phyloP scores from a whole-genome alignment of 1,140 invertebrate genomes.

The Pogonus chalceus region DNA sequence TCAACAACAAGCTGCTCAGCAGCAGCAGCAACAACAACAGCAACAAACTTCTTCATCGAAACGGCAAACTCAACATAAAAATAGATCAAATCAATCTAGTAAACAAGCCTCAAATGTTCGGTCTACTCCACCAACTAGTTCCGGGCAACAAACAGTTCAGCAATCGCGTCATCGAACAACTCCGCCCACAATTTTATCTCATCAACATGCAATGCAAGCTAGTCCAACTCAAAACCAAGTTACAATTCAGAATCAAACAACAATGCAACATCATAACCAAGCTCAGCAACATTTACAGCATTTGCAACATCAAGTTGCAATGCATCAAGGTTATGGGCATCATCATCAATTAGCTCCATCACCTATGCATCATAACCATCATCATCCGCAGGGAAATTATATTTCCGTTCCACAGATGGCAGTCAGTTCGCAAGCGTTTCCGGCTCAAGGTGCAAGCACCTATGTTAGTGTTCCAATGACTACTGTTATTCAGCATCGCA shows the following conservation, averaged over 20 bases:
- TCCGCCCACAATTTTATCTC: slow-evolving; percentile 27
- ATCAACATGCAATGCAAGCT: slow-evolving; percentile 28
- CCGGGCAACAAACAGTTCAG: slow-evolving; percentile 21
- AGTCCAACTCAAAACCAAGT: slow-evolving; percentile 23
- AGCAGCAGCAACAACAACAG: slow-evolving; percentile 32
- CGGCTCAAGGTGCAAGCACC: slow-evolving; percentile 38
- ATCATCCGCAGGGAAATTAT: slow-evolving; percentile 44
- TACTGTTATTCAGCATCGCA: slow-evolving; percentile 49
- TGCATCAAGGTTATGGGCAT: slow-evolving; percentile 34
- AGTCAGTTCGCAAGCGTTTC: slow-evolving; percentile 44
- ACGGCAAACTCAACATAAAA: slow-evolving; percentile 12
- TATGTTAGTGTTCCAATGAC: slow-evolving; percentile 41
- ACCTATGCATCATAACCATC: slow-evolving; percentile 37
- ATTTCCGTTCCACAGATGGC: slow-evolving; percentile 38
- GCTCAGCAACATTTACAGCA: slow-evolving; percentile 32
- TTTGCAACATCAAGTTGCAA: slow-evolving; percentile 35
- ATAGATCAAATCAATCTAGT: slow-evolving; percentile 27
- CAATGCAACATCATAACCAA: slow-evolving; percentile 30
- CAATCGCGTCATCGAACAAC: slow-evolving; percentile 31
- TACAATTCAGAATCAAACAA: slow-evolving; percentile 16
- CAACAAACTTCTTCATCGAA: slow-evolving; percentile 8
- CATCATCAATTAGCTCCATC: slow-evolving; percentile 31
- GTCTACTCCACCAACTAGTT: slow-evolving; percentile 26
- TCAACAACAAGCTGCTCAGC: slow-evolving; percentile 28
- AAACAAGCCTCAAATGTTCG: slow-evolving; percentile 28